Conservation (phyloP, 2,113 vertebrate genomes). For the Sinosuthora webbiana region DNA sequence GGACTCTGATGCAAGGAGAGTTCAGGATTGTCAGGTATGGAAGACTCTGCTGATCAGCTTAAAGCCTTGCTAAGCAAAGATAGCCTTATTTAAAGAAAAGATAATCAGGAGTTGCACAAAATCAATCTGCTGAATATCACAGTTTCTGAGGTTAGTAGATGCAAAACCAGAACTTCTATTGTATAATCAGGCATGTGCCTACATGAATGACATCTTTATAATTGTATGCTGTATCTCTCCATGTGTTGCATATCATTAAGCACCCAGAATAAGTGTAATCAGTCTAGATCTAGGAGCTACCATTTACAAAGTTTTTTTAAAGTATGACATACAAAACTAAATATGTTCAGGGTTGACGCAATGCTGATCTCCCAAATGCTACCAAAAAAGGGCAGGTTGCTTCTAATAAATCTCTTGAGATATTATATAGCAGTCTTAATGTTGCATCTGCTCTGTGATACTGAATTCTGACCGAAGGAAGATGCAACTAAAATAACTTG, state of each 20-base stretch:
- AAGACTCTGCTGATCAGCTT: background rate
- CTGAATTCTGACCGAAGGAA: background rate
- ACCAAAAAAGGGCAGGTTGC: constrained; percentile 41
- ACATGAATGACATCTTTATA: constrained; percentile 30
- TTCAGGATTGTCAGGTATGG: background rate
- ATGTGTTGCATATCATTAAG: background rate
- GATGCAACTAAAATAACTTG: constrained; percentile 21
- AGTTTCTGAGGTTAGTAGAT: background rate
- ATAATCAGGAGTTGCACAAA: background rate
- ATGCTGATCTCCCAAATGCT: background rate
- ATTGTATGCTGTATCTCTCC: background rate
- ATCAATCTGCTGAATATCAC: background rate
- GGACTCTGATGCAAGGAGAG: background rate
- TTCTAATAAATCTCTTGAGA: constrained; percentile 8
- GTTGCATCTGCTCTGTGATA: background rate
- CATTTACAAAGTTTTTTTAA: constrained; percentile 6
- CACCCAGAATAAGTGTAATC: constrained; percentile 13
- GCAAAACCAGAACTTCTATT: background rate
- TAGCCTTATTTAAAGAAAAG: background rate
- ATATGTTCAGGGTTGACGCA: background rate
- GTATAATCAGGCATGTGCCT: constrained; percentile 23
- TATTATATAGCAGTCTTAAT: background rate
- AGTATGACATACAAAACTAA: constrained; percentile 8
- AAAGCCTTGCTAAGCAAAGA: background rate
- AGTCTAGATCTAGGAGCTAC: background rate